A percentile compares a stretch with the other conserved stretches of the same genome.
Evolutionary conservation across 2,113 vertebrate genomes (phyloP).

Genomic region (Chaetura pelagica): DNA sequence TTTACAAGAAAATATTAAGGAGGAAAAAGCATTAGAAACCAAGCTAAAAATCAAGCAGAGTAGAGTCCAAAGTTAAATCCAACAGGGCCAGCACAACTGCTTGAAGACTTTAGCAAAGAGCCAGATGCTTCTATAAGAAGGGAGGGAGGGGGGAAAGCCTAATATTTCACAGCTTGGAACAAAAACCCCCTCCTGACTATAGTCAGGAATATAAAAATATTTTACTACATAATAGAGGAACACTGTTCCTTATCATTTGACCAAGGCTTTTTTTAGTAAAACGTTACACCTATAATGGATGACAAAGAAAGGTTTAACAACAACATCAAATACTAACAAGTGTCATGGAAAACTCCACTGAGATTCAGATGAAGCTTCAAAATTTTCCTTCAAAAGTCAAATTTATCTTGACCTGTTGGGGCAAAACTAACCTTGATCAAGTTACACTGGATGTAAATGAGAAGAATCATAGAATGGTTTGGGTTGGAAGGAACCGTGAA

Average conservation of each 20-base stretch:
- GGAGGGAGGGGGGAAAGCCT: too few relatives aligned
- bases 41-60: background rate
- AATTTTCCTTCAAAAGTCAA: background rate
- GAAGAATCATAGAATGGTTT: background rate
- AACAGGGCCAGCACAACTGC: background rate
- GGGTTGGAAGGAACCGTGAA: too few relatives aligned
- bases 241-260: background rate
- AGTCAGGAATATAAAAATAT: background rate
- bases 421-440: background rate
- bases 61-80: background rate
- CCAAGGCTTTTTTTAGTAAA: background rate
- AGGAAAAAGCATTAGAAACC: background rate
- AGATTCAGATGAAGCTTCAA: background rate
- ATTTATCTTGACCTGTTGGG: background rate
- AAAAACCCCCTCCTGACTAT: background rate
- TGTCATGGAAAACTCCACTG: background rate
- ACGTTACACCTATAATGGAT: background rate
- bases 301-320: background rate
- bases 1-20: background rate
- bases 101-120: background rate
- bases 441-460: background rate
- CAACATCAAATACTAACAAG: too few relatives aligned
- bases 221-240: background rate
- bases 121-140: background rate
- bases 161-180: background rate